Percentiles rank a stretch among this genome's conserved stretches.
phyloP scores from a whole-genome alignment of 2,888 invertebrate genomes.

The Geotrupes spiniger region DNA sequence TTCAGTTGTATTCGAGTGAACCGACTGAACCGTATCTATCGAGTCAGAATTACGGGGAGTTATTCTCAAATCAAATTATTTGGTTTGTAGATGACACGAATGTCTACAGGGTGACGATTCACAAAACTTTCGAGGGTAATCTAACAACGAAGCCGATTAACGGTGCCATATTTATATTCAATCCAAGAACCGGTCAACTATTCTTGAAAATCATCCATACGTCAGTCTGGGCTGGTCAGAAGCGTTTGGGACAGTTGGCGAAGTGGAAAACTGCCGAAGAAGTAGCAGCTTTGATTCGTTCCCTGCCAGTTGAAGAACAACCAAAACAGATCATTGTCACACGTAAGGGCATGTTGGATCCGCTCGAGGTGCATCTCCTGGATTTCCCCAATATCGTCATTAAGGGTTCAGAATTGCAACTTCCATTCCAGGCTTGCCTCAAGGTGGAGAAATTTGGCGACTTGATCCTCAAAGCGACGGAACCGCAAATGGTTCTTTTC shows the following conservation, averaged over 20 bases:
- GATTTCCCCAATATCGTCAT: conserved; percentile 99
- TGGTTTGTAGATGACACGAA: conserved; percentile 99
- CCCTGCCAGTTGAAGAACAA: conserved; percentile 98
- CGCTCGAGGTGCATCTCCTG: conserved; percentile 97
- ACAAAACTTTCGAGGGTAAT: conserved; percentile 99
- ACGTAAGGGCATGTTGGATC: conserved; percentile 99
- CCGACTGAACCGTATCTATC: conserved; percentile 99
- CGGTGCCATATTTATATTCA: conserved; percentile 99
- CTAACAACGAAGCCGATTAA: conserved; percentile 99
- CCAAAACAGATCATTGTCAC: conserved; percentile 99
- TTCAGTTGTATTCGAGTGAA: conserved; percentile 97
- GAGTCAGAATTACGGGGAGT: conserved; percentile 98
- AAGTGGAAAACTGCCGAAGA: conserved; percentile 99
- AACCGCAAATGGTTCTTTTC: conserved; percentile 99
- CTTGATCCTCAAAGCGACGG: conserved; percentile 96
- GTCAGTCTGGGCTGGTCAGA: conserved; percentile 99
- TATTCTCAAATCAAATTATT: conserved; percentile 99
- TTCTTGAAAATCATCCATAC: conserved; percentile 99
- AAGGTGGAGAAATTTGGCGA: conserved; percentile 99
- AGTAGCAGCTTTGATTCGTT: conserved; percentile 98
- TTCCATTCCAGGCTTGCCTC: conserved; percentile 98
- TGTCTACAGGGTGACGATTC: conserved; percentile 98
- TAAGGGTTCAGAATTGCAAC: conserved; percentile 96
- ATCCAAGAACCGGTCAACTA: conserved; percentile 96
- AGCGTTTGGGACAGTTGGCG: conserved; percentile 97